Evolutionary conservation across 2,888 invertebrate species (phyloP).

Genomic region (Timema podura): DNA sequence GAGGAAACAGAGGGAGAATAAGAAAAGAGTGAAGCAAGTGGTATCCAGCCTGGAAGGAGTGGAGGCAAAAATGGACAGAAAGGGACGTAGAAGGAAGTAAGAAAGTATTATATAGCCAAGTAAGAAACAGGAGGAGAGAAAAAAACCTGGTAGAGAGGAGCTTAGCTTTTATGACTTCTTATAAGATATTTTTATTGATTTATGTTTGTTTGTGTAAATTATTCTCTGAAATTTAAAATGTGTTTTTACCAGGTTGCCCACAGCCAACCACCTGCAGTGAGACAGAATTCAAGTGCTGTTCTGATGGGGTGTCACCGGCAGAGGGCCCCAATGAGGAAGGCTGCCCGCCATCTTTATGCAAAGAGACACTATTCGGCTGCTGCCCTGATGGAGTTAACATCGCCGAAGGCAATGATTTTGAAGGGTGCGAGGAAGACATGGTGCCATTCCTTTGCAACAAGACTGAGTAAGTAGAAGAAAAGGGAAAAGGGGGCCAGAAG

Average conservation of each 20-base stretch:
- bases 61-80: no score
- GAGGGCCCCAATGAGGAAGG: constrained; percentile 64
- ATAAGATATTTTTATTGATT: constrained; percentile 4
- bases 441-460: constrained; percentile 37
- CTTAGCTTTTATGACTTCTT: neutral
- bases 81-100: no score
- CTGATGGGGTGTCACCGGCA: constrained; percentile 75
- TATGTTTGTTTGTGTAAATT: neutral
- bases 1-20: no score
- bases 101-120: no score
- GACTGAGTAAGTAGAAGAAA: constrained; percentile 37
- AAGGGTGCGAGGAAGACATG: constrained; percentile 60
- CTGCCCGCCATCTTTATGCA: constrained; percentile 71
- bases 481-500: no score
- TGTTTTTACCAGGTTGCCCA: constrained; percentile 56
- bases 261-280: constrained; percentile 71
- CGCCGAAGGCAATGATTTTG: constrained; percentile 75
- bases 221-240: neutral
- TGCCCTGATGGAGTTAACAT: constrained; percentile 74
- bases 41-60: no score
- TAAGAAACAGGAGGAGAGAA: no score
- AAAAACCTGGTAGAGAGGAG: no score
- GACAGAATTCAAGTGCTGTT: constrained; percentile 74
- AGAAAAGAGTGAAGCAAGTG: no score
- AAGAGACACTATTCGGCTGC: constrained; percentile 79